These are phyloP conservation scores for Eurystomus gularis DNA, from an alignment of 2,113 vertebrate genomes.

Conservation along the genomic window DNA sequence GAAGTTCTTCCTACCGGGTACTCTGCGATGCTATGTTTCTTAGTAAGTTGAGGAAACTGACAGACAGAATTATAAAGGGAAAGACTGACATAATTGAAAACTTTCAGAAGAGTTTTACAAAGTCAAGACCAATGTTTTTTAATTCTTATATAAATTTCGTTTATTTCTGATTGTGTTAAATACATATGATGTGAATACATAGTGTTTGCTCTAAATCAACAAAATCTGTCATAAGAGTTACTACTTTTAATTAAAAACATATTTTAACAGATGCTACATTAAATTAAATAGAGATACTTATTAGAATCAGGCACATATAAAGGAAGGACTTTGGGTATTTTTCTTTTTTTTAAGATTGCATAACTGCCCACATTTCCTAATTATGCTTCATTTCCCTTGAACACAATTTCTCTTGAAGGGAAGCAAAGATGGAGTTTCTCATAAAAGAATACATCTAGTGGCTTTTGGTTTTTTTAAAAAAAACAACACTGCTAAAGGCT, in stretches of 20 bases:
- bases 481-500: constrained; percentile 46
- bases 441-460: constrained; percentile 64
- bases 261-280: not conserved
- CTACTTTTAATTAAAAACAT: not conserved
- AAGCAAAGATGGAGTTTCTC: constrained; percentile 51
- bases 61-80: not conserved
- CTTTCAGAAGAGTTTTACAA: not conserved
- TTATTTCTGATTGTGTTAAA: not conserved
- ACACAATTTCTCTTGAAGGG: constrained; percentile 49
- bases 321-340: not conserved
- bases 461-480: constrained; percentile 41
- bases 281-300: not conserved
- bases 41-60: not conserved
- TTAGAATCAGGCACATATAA: not conserved
- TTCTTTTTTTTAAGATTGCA: not conserved
- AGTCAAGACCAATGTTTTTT: not conserved
- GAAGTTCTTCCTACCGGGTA: not conserved
- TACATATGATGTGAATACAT: not conserved
- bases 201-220: not conserved
- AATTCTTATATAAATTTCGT: not conserved
- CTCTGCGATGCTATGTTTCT: not conserved
- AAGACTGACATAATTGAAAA: not conserved
- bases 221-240: not conserved
- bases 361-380: not conserved
- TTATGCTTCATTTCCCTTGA: constrained; percentile 57